Evolutionary conservation across 2,797 vertebrate species (phyloP).

Genomic region (Otolemur crassicaudatus): DNA sequence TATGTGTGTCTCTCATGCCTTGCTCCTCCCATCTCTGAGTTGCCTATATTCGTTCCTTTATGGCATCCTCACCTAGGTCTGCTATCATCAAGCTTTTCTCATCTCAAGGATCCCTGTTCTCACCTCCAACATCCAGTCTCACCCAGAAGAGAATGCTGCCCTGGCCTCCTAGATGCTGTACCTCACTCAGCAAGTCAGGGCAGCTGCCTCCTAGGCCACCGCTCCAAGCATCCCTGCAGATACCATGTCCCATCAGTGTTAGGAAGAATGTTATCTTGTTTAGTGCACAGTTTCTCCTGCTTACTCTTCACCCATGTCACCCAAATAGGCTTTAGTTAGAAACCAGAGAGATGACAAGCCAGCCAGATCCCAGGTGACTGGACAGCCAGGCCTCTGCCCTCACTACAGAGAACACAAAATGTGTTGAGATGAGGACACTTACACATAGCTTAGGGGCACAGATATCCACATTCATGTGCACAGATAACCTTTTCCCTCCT

Average conservation of each 20-base stretch:
- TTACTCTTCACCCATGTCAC: neutral
- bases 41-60: neutral
- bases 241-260: conserved; percentile 30
- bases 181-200: conserved; percentile 16
- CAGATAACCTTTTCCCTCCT: neutral
- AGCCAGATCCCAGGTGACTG: no score
- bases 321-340: neutral
- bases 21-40: neutral
- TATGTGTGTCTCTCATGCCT: neutral
- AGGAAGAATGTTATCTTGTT: neutral
- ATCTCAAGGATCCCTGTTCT: neutral
- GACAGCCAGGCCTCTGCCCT: conserved; percentile 2
- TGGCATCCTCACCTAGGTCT: neutral
- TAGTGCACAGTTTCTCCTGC: neutral
- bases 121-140: neutral
- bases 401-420: neutral
- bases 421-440: neutral
- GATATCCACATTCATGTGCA: neutral
- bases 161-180: neutral
- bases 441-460: neutral
- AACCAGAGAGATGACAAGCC: neutral
- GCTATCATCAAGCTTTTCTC: neutral
- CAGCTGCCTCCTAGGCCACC: neutral
- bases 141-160: neutral
- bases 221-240: neutral